These are phyloP conservation scores for Tridacna crocea DNA, from an alignment of 2,888 invertebrate species.

Conservation along the genomic window DNA sequence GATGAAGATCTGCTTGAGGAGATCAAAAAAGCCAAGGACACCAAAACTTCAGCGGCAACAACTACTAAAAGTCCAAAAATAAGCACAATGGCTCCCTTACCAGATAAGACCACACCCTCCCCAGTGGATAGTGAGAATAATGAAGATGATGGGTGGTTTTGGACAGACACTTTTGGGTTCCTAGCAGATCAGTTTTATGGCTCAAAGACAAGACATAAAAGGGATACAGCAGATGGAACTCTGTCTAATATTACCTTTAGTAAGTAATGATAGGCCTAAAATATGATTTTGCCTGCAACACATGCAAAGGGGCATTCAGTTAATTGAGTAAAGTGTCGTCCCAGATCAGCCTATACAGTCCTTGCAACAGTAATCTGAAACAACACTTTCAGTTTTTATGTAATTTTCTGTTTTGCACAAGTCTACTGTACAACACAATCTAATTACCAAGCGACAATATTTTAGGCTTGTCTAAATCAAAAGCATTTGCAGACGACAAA, in stretches of 20 bases:
- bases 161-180: conserved; percentile 3
- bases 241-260: not conserved
- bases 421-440: too few relatives aligned
- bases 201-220: not conserved
- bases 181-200: conserved; percentile 9
- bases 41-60: conserved; percentile 4
- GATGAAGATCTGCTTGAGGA: conserved; percentile 25
- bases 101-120: not conserved
- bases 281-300: too few relatives aligned
- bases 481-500: too few relatives aligned
- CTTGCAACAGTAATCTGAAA: too few relatives aligned
- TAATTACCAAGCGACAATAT: too few relatives aligned
- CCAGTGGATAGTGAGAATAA: conserved; percentile 9
- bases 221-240: not conserved
- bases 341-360: too few relatives aligned
- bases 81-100: not conserved
- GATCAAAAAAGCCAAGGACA: not conserved
- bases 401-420: too few relatives aligned
- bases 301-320: too few relatives aligned
- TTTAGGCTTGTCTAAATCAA: too few relatives aligned
- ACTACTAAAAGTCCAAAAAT: not conserved
- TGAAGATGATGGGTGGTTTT: conserved; percentile 6
- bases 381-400: too few relatives aligned
- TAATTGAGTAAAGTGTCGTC: too few relatives aligned
- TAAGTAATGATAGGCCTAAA: not conserved